Conservation (phyloP, 2,113 vertebrate species). For the Myotis davidii region DNA sequence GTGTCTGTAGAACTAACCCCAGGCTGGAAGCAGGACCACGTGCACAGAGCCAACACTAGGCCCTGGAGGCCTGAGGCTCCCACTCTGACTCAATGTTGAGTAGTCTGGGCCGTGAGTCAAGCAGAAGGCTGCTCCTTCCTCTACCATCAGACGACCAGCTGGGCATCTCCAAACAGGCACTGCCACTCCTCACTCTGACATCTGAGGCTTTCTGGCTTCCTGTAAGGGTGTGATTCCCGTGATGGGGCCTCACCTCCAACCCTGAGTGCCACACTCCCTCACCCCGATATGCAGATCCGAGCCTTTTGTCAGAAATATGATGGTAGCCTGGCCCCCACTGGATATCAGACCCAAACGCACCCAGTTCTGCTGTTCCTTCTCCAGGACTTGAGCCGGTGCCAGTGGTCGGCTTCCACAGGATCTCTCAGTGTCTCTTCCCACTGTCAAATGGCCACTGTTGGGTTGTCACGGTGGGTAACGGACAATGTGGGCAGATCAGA, state of each 20-base stretch:
- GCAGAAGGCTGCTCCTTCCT: background rate
- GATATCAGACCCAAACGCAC: background rate
- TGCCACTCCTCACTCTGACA: background rate
- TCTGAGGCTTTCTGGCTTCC: background rate
- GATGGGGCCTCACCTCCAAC: background rate
- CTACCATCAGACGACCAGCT: background rate
- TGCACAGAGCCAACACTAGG: background rate
- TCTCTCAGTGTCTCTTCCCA: background rate
- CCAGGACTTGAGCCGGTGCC: background rate
- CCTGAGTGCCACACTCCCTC: background rate
- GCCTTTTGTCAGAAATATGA: background rate
- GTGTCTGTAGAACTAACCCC: background rate
- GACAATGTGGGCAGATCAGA: background rate
- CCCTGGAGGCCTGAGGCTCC: background rate
- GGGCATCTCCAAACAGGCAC: background rate
- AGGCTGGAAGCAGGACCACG: background rate
- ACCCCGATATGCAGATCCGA: background rate
- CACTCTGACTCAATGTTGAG: fast-evolving
- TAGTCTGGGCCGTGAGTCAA: background rate
- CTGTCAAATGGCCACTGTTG: background rate
- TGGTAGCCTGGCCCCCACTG: fast-evolving
- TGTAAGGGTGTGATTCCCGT: background rate
- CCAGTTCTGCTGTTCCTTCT: background rate
- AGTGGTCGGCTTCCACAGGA: fast-evolving
- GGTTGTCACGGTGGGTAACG: background rate